Percentiles rank a stretch among this genome's conserved stretches.
phyloP scores from a whole-genome alignment of 2,888 invertebrate species.

The Ennomos quercinarius region DNA sequence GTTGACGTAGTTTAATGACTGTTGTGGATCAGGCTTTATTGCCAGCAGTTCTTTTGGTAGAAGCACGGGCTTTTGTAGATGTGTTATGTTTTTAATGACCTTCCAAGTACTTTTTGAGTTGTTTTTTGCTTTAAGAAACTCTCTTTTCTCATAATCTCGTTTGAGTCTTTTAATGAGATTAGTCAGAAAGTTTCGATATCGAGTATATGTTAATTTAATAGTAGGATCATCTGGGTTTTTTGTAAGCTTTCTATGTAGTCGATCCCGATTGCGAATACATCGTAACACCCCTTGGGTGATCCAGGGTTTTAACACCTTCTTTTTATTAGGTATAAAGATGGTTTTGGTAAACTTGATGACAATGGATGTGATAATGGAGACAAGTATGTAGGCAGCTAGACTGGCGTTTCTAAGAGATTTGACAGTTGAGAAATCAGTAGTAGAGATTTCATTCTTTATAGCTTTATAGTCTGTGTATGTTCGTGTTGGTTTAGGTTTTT shows the following conservation, averaged over 20 bases:
- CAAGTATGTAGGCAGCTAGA: background rate
- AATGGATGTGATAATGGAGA: background rate
- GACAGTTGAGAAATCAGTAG: constrained; percentile 2
- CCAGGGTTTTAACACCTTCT: constrained; percentile 33
- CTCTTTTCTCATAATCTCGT: constrained; percentile 26
- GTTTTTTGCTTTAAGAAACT: constrained; percentile 19
- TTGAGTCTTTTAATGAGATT: constrained; percentile 37
- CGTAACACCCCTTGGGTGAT: constrained; percentile 36
- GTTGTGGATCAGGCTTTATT: background rate
- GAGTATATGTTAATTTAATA: constrained; percentile 28
- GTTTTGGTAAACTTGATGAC: constrained; percentile 5
- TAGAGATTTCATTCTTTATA: background rate
- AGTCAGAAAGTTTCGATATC: constrained; percentile 43
- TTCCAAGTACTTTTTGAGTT: constrained; percentile 31
- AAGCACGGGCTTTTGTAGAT: constrained; percentile 2
- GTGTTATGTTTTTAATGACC: constrained; percentile 23
- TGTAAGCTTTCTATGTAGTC: constrained; percentile 22
- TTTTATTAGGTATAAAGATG: constrained; percentile 5
- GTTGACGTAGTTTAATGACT: constrained; percentile 11
- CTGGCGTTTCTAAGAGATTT: background rate
- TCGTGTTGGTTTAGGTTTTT: background rate
- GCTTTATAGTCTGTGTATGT: background rate
- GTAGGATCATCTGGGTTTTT: constrained; percentile 21
- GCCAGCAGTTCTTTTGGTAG: constrained; percentile 4
- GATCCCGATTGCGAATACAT: constrained; percentile 39